Conservation (phyloP, 2,797 vertebrate species). For the Gymnopithys bicolor region DNA sequence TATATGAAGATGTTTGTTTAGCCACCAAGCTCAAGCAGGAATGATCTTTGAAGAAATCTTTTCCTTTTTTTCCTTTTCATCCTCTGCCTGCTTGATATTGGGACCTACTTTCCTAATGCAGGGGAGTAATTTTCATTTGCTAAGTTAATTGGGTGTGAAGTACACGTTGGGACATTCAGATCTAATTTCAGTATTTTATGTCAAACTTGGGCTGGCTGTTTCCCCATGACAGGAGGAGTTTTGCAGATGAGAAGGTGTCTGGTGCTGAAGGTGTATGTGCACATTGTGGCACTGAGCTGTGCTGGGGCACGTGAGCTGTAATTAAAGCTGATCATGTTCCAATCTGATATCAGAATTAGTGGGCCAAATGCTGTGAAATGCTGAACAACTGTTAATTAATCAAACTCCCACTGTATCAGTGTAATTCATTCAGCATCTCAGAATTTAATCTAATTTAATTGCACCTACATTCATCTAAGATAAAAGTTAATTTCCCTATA, state of each 20-base stretch:
- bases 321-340: constrained; percentile 33
- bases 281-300: not conserved
- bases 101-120: constrained; percentile 21
- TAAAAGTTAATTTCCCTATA: constrained; percentile 45
- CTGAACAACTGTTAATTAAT: constrained; percentile 46
- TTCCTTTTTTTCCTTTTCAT: not conserved
- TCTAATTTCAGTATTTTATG: not conserved
- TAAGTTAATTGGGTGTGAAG: constrained; percentile 10
- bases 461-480: not conserved
- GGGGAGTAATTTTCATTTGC: not conserved
- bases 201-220: not conserved
- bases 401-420: constrained; percentile 5
- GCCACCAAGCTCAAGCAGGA: not conserved
- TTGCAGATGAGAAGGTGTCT: not conserved
- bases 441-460: constrained; percentile 43
- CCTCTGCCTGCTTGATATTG: not conserved
- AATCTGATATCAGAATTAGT: constrained; percentile 12
- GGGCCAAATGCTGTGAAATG: constrained; percentile 23
- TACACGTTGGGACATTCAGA: not conserved
- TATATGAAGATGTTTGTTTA: constrained; percentile 28
- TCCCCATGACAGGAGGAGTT: not conserved
- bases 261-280: not conserved
- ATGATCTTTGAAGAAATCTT: constrained; percentile 44
- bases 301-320: not conserved
- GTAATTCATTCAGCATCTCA: constrained; percentile 28